phyloP scores from a whole-genome alignment of 2,888 invertebrate genomes.

The Nemapogon koenigi region DNA sequence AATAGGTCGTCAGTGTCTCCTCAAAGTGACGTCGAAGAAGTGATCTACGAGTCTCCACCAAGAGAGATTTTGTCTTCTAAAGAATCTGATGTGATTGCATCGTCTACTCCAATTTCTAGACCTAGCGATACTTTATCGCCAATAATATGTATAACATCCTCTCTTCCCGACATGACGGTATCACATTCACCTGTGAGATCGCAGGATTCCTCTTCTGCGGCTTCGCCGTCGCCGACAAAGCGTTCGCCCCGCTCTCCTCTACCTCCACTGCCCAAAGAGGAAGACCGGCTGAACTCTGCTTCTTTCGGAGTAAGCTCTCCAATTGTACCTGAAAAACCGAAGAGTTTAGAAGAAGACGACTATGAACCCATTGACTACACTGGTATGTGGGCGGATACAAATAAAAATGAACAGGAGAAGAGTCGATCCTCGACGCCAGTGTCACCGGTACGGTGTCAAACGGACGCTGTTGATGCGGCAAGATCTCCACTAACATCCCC shows the following conservation, averaged over 20 bases:
- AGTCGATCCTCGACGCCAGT: conserved; percentile 51
- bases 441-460: conserved; percentile 28
- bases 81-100: conserved; percentile 15
- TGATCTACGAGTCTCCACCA: conserved; percentile 1
- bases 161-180: background rate
- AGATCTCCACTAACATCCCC: conserved; percentile 44
- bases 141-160: conserved; percentile 16
- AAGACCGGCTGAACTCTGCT: conserved; percentile 18
- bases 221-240: conserved; percentile 38
- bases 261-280: conserved; percentile 26
- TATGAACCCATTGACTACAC: conserved; percentile 41
- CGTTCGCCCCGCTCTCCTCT: conserved; percentile 34
- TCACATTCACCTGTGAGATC: conserved; percentile 5
- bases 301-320: background rate
- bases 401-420: conserved; percentile 18
- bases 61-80: conserved; percentile 1
- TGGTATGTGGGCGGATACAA: conserved; percentile 43
- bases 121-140: conserved; percentile 8
- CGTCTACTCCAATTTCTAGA: conserved; percentile 12
- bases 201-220: conserved; percentile 20
- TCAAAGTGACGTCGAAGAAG: conserved; percentile 25
- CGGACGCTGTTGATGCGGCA: conserved; percentile 28
- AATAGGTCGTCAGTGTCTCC: conserved; percentile 31
- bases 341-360: conserved; percentile 30
- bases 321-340: conserved; percentile 6